These are phyloP conservation scores for Acanthiza pusilla DNA, from an alignment of 2,797 vertebrate species.

Conservation along the genomic window DNA sequence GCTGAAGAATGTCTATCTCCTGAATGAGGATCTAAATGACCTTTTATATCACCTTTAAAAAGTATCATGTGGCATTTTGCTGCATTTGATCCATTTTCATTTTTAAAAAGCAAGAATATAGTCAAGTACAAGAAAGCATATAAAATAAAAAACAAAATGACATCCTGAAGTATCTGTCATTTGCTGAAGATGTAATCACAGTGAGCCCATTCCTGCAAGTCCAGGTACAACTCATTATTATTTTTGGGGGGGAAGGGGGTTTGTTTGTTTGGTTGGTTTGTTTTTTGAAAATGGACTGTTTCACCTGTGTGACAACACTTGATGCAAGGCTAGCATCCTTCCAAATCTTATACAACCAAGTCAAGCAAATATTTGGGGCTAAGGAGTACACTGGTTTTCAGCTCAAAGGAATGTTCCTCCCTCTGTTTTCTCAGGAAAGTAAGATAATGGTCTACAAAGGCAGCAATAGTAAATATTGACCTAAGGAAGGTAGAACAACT, in stretches of 20 bases:
- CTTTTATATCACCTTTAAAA: neutral
- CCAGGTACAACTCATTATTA: neutral
- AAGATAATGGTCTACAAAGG: neutral
- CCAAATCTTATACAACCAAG: neutral
- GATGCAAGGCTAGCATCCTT: neutral
- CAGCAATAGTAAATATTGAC: neutral
- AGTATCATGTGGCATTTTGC: neutral
- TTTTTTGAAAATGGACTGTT: neutral
- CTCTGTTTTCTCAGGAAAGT: neutral
- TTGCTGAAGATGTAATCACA: neutral
- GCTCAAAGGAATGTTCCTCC: neutral
- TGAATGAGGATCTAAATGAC: neutral
- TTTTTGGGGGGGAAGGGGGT: rapidly evolving
- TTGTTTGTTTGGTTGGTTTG: neutral
- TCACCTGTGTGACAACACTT: neutral
- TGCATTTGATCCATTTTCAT: neutral
- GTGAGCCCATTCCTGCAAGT: neutral
- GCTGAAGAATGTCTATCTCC: neutral
- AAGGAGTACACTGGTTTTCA: neutral
- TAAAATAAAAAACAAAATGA: neutral
- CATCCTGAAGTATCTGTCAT: neutral
- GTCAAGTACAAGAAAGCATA: neutral
- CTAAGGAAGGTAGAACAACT: neutral
- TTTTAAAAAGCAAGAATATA: neutral
- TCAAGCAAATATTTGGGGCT: neutral